Conservation (phyloP, 2,888 invertebrate species). For the Embidobia sp. region DNA sequence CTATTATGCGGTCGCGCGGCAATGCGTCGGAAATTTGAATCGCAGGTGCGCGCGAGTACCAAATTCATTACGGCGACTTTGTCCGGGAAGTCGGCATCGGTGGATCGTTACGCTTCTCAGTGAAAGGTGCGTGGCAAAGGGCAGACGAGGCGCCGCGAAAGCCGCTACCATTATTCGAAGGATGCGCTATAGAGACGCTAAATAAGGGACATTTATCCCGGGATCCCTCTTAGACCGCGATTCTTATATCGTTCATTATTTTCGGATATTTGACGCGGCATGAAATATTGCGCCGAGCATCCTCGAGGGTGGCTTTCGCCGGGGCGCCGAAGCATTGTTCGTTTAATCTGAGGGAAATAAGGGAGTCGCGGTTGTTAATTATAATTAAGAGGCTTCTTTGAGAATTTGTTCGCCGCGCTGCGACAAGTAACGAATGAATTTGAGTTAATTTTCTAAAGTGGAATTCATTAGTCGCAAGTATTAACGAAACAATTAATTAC, state of each 20-base stretch:
- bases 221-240: not conserved
- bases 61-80: slow-evolving; percentile 46
- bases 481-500: no score
- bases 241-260: slow-evolving; percentile 59
- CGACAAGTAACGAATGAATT: slow-evolving; percentile 1
- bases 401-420: slow-evolving; percentile 6
- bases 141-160: slow-evolving; percentile 35
- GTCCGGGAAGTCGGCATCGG: no score
- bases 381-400: slow-evolving; percentile 28
- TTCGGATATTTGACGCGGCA: slow-evolving; percentile 42
- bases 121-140: slow-evolving; percentile 45
- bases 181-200: slow-evolving; percentile 32
- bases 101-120: slow-evolving; percentile 6
- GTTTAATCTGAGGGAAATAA: slow-evolving; percentile 16
- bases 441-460: not conserved
- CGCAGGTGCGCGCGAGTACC: slow-evolving; percentile 31
- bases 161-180: slow-evolving; percentile 29
- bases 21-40: slow-evolving; percentile 36
- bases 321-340: slow-evolving; percentile 19
- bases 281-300: slow-evolving; percentile 19
- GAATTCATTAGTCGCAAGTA: no score
- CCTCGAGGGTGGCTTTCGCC: not conserved
- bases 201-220: slow-evolving; percentile 48
- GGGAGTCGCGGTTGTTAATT: slow-evolving; percentile 38
- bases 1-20: slow-evolving; percentile 35